Base-by-base conservation (phyloP, 2,113 vertebrate genomes). In the Siphamia tubifer region DNA sequence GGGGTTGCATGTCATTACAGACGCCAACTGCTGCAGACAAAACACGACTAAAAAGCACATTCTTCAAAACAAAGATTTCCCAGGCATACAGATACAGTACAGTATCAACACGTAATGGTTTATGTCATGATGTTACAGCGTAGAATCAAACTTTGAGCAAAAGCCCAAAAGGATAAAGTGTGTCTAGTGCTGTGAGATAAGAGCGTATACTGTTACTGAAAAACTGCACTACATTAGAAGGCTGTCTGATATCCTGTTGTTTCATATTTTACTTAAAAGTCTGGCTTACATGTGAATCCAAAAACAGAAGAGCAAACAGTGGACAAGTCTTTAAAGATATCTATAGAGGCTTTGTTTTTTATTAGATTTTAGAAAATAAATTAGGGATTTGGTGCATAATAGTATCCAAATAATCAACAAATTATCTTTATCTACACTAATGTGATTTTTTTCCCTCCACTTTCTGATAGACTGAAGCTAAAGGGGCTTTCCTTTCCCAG, bases 11-110 rank as follows among this genome's bases (percentile, higher is more conserved):
- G 66, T 53, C 19, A 0, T 5, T 6, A 45, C n/a, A n/a, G 43
- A 48, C 24, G 7, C 36, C 55, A 74, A 68, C 60, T 77, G 73
- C 55, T 58, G 17, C 61, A 48, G 38, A n/a, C n/a, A n/a, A n/a
- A n/a, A n/a, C n/a, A n/a, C n/a, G n/a, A 65, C 31, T 66, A n/a
- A 52, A 53, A 68, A 31, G 16, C 35, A 54, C 20, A 56, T 44
- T 16, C 0, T n/a, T n/a, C n/a, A n/a, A n/a, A n/a, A n/a, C 20
- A 51, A 11, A 25, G 5, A 39, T 12, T 21, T n/a, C 44, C 38
- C 10, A 8, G 12, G 40, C 40, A 30, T 31, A 39, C 12, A 55
- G 48, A 43, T 31, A 31, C 19, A 47, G 11, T 36, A 24, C 24
- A 27, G 15, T 25, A 32, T n/a, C n/a, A n/a, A n/a, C n/a, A n/a